Base-by-base conservation (phyloP, 2,113 vertebrate genomes). In the Peromyscus maniculatus region DNA sequence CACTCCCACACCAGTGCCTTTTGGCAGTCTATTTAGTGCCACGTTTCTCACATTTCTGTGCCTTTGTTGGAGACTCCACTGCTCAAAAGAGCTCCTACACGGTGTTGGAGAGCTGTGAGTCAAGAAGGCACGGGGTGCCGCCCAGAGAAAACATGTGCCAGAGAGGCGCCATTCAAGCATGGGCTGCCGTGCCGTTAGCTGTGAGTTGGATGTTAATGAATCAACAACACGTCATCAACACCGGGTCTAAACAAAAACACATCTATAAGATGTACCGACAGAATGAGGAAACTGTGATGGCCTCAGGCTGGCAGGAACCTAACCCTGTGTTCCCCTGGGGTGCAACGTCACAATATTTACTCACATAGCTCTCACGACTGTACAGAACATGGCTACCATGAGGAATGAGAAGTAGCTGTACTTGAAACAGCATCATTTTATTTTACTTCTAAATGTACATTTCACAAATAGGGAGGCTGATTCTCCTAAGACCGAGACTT, bases 371-470 rank as follows among this genome's bases (percentile, higher is more conserved):
- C 79, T 94, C 22, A 1, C 31, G 5, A 22, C 57, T 72, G n/a
- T 21, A 69, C 0, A 86, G 66, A 87, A 89, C 57, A 24, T 10
- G 13, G 94, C 75, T 89, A 84, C 79, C 43, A 16, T 26, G 39
- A 96, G 49, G 74, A 94, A 87, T 91, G 64, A 94, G 62, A 96
- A 74, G 67, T 46, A 83, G 55, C 82, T 93, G 22, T 33, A 83
- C 36, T 74, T 87, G 15, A 9, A n/a, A 69, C 43, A 57, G 33
- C 33, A 77, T 93, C 46, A 39, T 55, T 93, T 94, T 89, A 78
- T 71, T 87, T 94, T 78, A 97, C 49, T 96, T 94, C 93, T 84
- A 91, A 94, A 96, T 91, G 67, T 84, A 36, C 83, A 79, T 79
- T 64, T 95, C 87, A 49, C 49, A 28, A 91, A 69, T 3, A 19